A percentile compares a stretch with the other conserved stretches of the same genome.
Evolutionary conservation across 2,888 invertebrate genomes (phyloP).

Genomic region (Pachydiplax longipennis): DNA sequence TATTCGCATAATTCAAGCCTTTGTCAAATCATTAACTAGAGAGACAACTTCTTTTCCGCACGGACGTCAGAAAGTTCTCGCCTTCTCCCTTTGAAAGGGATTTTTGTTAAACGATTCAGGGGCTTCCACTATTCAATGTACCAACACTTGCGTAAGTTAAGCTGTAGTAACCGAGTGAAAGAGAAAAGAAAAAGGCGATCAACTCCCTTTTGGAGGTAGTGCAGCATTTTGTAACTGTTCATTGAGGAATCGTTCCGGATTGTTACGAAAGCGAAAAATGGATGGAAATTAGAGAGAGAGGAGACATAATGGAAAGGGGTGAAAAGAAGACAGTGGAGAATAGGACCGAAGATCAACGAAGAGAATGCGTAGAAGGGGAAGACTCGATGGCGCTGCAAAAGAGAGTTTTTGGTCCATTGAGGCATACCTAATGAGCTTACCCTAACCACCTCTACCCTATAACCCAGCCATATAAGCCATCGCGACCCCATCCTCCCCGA

Average conservation of each 20-base stretch:
- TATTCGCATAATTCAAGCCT: too few species aligned
- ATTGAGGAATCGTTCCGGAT: neutral
- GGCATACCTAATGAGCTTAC: slow-evolving; percentile 41
- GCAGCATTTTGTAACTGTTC: neutral
- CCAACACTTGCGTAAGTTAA: too few species aligned
- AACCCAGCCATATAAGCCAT: slow-evolving; percentile 7
- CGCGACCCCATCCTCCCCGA: neutral
- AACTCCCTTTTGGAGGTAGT: neutral
- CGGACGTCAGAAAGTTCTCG: too few species aligned
- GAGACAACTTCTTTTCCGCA: too few species aligned
- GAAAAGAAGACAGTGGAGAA: neutral
- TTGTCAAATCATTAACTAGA: too few species aligned
- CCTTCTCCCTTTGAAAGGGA: too few species aligned
- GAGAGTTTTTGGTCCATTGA: slow-evolving; percentile 38
- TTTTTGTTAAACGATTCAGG: too few species aligned
- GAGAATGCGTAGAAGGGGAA: neutral
- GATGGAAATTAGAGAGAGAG: neutral
- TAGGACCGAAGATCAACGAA: neutral
- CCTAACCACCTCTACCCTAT: neutral
- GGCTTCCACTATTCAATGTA: too few species aligned
- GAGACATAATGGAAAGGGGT: neutral
- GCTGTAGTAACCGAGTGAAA: neutral
- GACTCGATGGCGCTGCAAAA: neutral
- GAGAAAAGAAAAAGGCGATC: neutral
- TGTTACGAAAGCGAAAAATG: neutral